Evolutionary conservation across 2,888 invertebrate species (phyloP).

Genomic region (Boloria selene): DNA sequence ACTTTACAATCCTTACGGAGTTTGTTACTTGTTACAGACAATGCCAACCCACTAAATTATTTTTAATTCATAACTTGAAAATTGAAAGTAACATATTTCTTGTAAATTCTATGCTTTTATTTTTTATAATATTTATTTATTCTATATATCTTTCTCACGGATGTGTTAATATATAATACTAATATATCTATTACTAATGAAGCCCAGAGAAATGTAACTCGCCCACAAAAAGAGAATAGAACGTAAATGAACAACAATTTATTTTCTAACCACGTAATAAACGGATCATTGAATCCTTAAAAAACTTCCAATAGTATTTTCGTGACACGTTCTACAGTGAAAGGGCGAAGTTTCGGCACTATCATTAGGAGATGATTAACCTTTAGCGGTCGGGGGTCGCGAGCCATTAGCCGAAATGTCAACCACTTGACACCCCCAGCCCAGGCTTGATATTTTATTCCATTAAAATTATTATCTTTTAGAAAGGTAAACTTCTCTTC

Average conservation of each 20-base stretch:
- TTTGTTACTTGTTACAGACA: no score
- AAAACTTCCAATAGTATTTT: constrained; percentile 31
- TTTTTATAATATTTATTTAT: no score
- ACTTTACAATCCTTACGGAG: no score
- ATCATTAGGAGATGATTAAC: constrained; percentile 79
- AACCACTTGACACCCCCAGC: constrained; percentile 61
- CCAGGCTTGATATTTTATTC: constrained; percentile 43
- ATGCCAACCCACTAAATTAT: no score
- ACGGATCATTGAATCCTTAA: constrained; percentile 32
- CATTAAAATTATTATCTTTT: constrained; percentile 18
- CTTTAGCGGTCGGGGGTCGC: constrained; percentile 64
- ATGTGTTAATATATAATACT: no score
- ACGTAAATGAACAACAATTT: constrained; percentile 15
- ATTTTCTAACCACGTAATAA: constrained; percentile 23
- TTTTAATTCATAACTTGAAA: no score
- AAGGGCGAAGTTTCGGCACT: constrained; percentile 55
- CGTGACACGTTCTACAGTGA: constrained; percentile 35
- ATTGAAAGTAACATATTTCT: no score
- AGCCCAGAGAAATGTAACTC: not conserved
- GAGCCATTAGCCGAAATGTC: constrained; percentile 70
- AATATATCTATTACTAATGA: not conserved
- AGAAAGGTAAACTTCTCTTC: not conserved
- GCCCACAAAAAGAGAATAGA: constrained; percentile 1
- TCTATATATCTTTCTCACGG: no score
- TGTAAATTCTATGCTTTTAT: no score